These are phyloP conservation scores for Tachysurus vachellii DNA, from an alignment of 2,113 vertebrate species.

Conservation along the genomic window DNA sequence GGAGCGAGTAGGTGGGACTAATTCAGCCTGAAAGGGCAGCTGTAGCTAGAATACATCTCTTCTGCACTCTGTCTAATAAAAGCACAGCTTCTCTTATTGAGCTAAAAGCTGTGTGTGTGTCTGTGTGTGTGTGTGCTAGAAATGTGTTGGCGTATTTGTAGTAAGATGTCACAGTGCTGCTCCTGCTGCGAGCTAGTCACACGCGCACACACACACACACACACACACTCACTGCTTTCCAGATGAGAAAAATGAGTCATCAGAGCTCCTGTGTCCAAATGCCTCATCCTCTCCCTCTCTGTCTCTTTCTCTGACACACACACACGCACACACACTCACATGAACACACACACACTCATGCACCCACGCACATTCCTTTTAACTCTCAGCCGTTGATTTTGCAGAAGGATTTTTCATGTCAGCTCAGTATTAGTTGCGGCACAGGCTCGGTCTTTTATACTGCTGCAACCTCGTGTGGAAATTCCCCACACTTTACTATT, in stretches of 20 bases:
- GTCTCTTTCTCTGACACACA: not conserved
- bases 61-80: constrained; percentile 38
- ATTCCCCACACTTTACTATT: not conserved
- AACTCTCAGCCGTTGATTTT: constrained; percentile 13
- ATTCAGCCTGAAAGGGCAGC: constrained; percentile 21
- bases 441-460: not conserved
- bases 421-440: not conserved
- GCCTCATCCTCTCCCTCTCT: constrained; percentile 22
- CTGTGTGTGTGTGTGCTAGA: not conserved
- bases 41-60: constrained; percentile 23
- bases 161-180: constrained; percentile 43
- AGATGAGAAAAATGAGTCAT: constrained; percentile 60
- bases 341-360: constrained; percentile 8
- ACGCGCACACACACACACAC: constrained; percentile 36
- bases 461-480: not conserved
- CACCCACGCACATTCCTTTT: constrained; percentile 42
- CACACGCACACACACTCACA: constrained; percentile 15
- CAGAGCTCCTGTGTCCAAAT: constrained; percentile 46
- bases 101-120: constrained; percentile 28
- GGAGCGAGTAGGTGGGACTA: not conserved
- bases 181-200: constrained; percentile 26
- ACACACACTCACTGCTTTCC: constrained; percentile 34
- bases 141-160: constrained; percentile 39
- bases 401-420: not conserved
- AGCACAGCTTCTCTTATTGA: constrained; percentile 21